Evolutionary conservation across 1,140 invertebrate genomes (phyloP).

Genomic region (Coenobita brevimanus): DNA sequence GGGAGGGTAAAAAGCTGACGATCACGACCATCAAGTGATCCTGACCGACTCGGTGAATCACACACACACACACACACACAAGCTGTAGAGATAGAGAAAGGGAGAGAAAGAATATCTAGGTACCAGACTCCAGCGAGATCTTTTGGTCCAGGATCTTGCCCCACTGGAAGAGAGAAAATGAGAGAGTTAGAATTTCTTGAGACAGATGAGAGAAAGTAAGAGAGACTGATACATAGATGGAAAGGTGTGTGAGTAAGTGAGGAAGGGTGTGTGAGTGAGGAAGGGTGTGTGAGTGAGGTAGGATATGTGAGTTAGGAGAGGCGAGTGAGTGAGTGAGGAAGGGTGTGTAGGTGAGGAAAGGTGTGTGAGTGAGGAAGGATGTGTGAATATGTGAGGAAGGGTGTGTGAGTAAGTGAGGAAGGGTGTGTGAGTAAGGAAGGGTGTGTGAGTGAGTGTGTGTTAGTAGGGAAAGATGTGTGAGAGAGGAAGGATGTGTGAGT

Average conservation of each 20-base stretch:
- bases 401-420: background rate
- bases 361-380: slow-evolving; percentile 12
- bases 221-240: no score
- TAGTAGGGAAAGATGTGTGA: background rate
- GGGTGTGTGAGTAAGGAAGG: slow-evolving; percentile 7
- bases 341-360: slow-evolving; percentile 12
- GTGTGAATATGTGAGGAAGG: no score
- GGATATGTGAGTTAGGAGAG: background rate
- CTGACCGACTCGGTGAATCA: no score
- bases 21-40: no score
- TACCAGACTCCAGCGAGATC: no score
- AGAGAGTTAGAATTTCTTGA: background rate
- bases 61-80: no score
- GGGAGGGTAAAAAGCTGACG: no score
- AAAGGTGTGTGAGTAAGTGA: no score
- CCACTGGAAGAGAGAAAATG: background rate
- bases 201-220: background rate
- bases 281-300: no score
- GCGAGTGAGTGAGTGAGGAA: slow-evolving; percentile 12
- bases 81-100: no score
- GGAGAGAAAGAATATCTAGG: background rate
- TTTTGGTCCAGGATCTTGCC: no score
- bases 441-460: slow-evolving; percentile 1
- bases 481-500: background rate
- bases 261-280: no score